A percentile compares a stretch with the other conserved stretches of the same genome.
Evolutionary conservation across 2,113 vertebrate species (phyloP).

Genomic region (Cheilinus undulatus): DNA sequence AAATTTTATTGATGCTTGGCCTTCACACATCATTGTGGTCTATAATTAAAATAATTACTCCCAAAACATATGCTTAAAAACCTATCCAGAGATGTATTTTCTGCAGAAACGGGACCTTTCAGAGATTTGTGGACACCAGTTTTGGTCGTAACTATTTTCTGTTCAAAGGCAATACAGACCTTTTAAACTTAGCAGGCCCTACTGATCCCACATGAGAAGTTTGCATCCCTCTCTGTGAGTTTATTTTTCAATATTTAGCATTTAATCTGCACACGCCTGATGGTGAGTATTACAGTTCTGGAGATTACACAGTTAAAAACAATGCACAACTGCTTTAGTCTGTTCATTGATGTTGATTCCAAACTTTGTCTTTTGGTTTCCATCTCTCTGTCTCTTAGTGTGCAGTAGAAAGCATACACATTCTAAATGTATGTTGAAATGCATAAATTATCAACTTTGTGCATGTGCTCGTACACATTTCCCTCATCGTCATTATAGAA

Average conservation of each 20-base stretch:
- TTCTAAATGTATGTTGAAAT: not conserved
- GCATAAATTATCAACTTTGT: not conserved
- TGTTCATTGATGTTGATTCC: not conserved
- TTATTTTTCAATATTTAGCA: slow-evolving; percentile 65
- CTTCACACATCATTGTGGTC: no score
- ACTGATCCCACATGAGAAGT: no score
- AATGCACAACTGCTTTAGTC: not conserved
- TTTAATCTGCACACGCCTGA: slow-evolving; percentile 41
- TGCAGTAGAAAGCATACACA: not conserved
- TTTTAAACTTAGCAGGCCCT: no score
- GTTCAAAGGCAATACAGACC: no score
- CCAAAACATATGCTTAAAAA: no score
- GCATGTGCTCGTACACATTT: slow-evolving; percentile 17
- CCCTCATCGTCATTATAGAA: slow-evolving; percentile 53
- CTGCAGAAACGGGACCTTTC: no score
- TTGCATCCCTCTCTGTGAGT: slow-evolving; percentile 8
- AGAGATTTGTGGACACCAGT: no score
- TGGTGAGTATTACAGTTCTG: slow-evolving; percentile 44
- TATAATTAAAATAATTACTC: no score
- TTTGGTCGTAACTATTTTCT: no score
- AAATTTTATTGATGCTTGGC: no score
- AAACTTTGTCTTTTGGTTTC: not conserved
- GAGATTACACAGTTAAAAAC: slow-evolving; percentile 67
- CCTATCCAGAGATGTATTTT: no score
- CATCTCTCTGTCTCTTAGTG: not conserved